Conservation (phyloP, 2,113 vertebrate species). For the Panurus biarmicus region DNA sequence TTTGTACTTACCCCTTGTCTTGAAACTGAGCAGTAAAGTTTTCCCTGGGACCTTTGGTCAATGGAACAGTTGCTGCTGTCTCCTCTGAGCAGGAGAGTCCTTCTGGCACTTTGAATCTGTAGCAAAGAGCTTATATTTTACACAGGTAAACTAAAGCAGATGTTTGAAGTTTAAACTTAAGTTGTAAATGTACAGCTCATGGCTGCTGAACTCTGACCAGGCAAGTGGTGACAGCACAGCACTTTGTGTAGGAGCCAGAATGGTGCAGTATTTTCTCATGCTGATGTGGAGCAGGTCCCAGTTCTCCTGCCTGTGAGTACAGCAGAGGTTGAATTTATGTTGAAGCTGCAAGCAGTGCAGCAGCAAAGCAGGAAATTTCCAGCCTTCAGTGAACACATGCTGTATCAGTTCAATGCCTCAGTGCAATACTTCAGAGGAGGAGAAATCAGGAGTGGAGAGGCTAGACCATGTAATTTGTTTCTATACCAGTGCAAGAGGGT, state of each 20-base stretch:
- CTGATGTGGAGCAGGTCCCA: neutral
- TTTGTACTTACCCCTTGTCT: neutral
- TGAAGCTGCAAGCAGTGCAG: neutral
- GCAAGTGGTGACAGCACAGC: neutral
- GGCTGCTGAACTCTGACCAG: neutral
- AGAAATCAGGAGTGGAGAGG: neutral
- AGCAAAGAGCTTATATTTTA: neutral
- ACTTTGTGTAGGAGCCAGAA: neutral
- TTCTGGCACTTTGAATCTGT: neutral
- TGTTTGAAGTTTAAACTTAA: neutral
- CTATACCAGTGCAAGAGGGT: neutral
- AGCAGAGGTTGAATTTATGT: neutral
- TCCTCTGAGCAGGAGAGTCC: neutral
- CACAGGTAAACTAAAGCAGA: neutral
- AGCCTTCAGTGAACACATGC: neutral
- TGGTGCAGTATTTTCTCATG: neutral
- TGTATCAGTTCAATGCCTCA: neutral
- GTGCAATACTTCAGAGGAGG: neutral
- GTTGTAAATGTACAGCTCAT: neutral
- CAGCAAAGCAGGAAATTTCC: neutral
- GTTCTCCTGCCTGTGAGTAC: neutral
- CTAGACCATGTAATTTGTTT: neutral
- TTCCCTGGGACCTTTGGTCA: neutral
- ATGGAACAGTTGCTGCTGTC: neutral
- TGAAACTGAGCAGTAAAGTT: neutral